Conservation (phyloP, 1,140 invertebrate genomes). For the Platorchestia sp. region DNA sequence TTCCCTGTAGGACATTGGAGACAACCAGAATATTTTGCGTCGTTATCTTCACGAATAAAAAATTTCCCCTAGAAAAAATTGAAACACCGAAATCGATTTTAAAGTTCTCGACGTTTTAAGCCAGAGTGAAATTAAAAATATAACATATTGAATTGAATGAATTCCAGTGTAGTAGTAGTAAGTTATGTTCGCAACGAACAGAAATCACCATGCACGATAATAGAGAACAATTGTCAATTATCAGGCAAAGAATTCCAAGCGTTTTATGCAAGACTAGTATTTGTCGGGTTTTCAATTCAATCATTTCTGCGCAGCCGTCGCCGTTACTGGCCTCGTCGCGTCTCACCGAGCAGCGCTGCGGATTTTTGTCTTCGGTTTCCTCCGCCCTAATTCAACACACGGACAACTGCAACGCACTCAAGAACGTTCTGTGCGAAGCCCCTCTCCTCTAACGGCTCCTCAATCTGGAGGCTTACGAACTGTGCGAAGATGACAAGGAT, state of each 20-base stretch:
- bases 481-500: neutral
- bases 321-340: neutral
- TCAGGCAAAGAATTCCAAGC: neutral
- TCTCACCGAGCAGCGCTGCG: neutral
- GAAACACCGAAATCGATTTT: no score
- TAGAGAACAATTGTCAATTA: no score
- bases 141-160: no score
- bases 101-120: no score
- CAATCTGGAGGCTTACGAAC: neutral
- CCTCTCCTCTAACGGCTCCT: neutral
- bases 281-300: neutral
- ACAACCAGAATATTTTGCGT: no score
- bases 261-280: neutral
- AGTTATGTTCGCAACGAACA: no score
- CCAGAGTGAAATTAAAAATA: no score
- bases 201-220: no score
- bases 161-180: no score
- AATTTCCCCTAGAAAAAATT: no score
- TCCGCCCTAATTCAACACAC: neutral
- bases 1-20: no score
- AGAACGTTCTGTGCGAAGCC: neutral
- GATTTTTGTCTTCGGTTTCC: neutral
- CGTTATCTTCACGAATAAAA: no score
- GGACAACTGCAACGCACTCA: slow-evolving; percentile 7
- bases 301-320: neutral